Percentiles rank a stretch among this genome's conserved stretches.
Evolutionary conservation across 2,888 invertebrate genomes (phyloP).

Genomic region (Drepana falcataria): DNA sequence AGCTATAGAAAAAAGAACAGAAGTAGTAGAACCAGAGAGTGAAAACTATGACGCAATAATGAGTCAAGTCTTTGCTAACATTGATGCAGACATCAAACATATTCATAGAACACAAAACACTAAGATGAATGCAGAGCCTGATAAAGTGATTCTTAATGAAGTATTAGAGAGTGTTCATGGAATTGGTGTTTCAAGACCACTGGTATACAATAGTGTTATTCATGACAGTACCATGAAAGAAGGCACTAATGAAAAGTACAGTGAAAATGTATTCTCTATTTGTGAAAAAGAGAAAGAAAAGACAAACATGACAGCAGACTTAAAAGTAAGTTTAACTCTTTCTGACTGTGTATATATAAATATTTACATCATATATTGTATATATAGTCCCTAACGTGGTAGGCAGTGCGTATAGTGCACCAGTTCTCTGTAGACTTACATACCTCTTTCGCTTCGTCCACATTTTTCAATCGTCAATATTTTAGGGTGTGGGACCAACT

Average conservation of each 20-base stretch:
- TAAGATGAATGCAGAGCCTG: conserved; percentile 2
- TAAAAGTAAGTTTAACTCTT: conserved; percentile 27
- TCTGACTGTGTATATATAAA: too few relatives aligned
- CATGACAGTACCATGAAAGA: conserved; percentile 10
- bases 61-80: conserved; percentile 60
- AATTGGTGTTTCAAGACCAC: neutral
- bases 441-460: too few relatives aligned
- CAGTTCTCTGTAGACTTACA: too few relatives aligned
- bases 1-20: conserved; percentile 6
- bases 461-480: neutral
- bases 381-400: too few relatives aligned
- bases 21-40: conserved; percentile 33
- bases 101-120: conserved; percentile 30
- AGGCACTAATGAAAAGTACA: conserved; percentile 36
- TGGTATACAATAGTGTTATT: too few relatives aligned
- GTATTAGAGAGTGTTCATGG: neutral
- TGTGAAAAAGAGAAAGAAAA: conserved; percentile 41
- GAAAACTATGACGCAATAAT: conserved; percentile 62
- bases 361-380: too few relatives aligned
- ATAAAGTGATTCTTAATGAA: neutral
- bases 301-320: conserved; percentile 14
- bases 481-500: conserved; percentile 19
- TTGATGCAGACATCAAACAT: conserved; percentile 58
- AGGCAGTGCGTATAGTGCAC: too few relatives aligned
- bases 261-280: conserved; percentile 64